These are phyloP conservation scores for Periophthalmus magnuspinnatus DNA, from an alignment of 2,797 vertebrate genomes.

Conservation along the genomic window DNA sequence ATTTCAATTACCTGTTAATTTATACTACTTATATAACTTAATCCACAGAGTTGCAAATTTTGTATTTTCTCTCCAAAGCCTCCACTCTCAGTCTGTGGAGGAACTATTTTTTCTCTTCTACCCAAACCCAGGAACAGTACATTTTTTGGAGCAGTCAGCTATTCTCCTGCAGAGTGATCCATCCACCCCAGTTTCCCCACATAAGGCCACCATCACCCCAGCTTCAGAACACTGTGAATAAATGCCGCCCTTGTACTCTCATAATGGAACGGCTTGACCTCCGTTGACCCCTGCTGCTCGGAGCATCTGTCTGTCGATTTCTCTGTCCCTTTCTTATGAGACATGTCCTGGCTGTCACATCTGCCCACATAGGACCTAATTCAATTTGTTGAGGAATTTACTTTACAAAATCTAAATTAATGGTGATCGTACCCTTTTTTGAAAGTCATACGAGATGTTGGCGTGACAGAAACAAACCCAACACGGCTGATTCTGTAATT, in stretches of 20 bases:
- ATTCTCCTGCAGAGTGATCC: constrained; percentile 60
- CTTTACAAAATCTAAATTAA: constrained; percentile 48
- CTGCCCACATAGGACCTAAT: constrained; percentile 54
- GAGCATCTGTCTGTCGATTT: constrained; percentile 76
- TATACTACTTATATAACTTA: neutral
- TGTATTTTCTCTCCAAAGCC: constrained; percentile 1
- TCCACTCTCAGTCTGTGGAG: constrained; percentile 10
- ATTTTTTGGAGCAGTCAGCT: constrained; percentile 49
- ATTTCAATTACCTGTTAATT: neutral
- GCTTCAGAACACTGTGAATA: constrained; percentile 66
- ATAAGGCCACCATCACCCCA: constrained; percentile 46
- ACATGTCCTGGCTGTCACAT: constrained; percentile 54
- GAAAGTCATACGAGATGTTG: constrained; percentile 19
- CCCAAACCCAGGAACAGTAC: constrained; percentile 42
- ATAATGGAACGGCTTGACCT: constrained; percentile 78
- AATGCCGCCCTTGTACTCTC: constrained; percentile 73
- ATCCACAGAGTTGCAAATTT: constrained; percentile 6
- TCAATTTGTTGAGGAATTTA: constrained; percentile 56
- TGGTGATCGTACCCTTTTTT: constrained; percentile 20
- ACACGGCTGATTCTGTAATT: constrained; percentile 28
- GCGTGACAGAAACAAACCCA: constrained; percentile 4
- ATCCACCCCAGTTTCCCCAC: constrained; percentile 47
- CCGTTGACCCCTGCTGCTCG: constrained; percentile 68
- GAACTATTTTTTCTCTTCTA: constrained; percentile 22
- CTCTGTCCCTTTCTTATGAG: constrained; percentile 40